Conservation (phyloP, 2,113 vertebrate species). For the Phylloscopus trochiloides region DNA sequence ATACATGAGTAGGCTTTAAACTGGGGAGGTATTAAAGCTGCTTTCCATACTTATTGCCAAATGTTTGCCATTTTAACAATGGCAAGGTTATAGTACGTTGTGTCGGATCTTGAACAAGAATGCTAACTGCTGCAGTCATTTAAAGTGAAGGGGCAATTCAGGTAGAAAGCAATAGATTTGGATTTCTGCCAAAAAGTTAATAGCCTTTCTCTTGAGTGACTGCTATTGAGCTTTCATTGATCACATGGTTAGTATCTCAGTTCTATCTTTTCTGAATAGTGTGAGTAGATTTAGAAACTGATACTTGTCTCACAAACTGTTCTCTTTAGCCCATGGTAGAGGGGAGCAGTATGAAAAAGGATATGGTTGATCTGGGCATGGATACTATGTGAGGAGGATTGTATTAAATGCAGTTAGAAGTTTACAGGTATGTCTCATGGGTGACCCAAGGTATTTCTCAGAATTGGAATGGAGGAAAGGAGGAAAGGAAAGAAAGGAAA, state of each 20-base stretch:
- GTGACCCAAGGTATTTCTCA: background rate
- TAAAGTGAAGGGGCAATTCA: background rate
- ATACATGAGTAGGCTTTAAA: background rate
- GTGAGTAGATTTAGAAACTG: background rate
- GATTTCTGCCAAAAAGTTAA: background rate
- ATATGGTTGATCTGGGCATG: background rate
- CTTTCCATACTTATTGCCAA: background rate
- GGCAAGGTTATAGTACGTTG: background rate
- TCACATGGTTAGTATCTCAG: background rate
- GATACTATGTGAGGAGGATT: background rate
- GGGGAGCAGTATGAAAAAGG: background rate
- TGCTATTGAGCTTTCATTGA: background rate
- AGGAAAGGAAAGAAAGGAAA: background rate
- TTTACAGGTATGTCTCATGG: background rate
- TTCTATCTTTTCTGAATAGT: background rate
- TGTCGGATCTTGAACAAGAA: background rate
- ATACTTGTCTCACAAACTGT: background rate
- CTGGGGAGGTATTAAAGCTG: accelerated
- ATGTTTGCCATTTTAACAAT: background rate
- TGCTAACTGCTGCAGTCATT: background rate
- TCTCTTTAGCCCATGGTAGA: background rate
- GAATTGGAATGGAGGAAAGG: background rate
- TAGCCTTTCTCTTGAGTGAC: background rate
- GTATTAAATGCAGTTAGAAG: background rate
- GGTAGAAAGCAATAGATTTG: background rate